phyloP scores from a whole-genome alignment of 2,888 invertebrate species.

The Pinctada fucata region DNA sequence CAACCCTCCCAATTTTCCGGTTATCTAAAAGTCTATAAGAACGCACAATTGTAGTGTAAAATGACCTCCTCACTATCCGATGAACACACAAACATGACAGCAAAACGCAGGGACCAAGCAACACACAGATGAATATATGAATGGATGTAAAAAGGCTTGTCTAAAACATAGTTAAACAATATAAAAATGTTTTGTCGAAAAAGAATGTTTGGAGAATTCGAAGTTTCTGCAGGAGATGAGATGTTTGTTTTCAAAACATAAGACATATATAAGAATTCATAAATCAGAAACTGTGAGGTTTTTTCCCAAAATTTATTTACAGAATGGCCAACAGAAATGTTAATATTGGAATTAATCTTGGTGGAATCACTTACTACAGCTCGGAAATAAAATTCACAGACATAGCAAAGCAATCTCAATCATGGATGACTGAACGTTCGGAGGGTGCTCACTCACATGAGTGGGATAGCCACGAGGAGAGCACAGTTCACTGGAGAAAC shows the following conservation, averaged over 20 bases:
- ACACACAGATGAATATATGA: no score
- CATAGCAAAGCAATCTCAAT: constrained; percentile 53
- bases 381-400: constrained; percentile 63
- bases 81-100: no score
- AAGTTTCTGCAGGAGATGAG: no score
- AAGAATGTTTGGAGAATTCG: constrained; percentile 47
- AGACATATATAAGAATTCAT: no score
- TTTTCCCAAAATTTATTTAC: background rate
- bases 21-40: no score
- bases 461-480: constrained; percentile 60
- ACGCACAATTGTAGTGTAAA: no score
- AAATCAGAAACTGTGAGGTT: no score
- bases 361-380: constrained; percentile 59
- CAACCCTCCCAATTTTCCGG: no score
- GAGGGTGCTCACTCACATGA: constrained; percentile 23
- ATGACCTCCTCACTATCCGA: no score
- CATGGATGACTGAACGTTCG: constrained; percentile 56
- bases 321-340: constrained; percentile 60
- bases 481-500: constrained; percentile 47
- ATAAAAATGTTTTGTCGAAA: constrained; percentile 36
- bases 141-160: no score
- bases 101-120: no score
- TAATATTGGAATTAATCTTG: constrained; percentile 58
- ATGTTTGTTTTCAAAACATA: no score
- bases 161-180: background rate